Evolutionary conservation across 2,888 invertebrate genomes (phyloP).

Genomic region (Morinoia aosen): DNA sequence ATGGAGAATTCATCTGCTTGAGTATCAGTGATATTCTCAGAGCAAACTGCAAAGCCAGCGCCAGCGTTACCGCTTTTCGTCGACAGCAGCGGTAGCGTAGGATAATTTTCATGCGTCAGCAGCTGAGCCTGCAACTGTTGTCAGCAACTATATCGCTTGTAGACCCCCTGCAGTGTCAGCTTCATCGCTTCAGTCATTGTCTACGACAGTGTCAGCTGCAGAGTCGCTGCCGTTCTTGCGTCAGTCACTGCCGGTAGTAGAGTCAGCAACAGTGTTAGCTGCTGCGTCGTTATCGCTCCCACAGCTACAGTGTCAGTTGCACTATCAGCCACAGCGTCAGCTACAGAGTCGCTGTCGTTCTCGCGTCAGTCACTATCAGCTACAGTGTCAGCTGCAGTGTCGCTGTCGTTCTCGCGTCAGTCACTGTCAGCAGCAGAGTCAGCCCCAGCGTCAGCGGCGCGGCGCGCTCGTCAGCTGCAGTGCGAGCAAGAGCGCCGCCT

Average conservation of each 20-base stretch:
- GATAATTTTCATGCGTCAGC: not conserved
- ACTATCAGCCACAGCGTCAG: not conserved
- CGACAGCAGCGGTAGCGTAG: too few relatives aligned
- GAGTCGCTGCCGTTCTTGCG: too few relatives aligned
- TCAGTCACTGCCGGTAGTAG: too few relatives aligned
- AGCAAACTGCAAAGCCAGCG: not conserved
- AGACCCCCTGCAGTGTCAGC: not conserved
- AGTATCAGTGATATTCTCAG: too few relatives aligned
- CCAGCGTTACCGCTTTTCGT: not conserved
- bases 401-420: not conserved
- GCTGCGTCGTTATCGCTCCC: not conserved
- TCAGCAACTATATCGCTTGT: too few relatives aligned
- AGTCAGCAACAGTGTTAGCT: not conserved
- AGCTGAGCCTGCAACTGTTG: too few relatives aligned
- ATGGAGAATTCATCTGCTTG: too few relatives aligned
- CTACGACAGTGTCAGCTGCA: too few relatives aligned
- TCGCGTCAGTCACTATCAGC: not conserved
- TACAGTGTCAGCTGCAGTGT: not conserved
- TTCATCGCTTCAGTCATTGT: not conserved
- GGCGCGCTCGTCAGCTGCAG: not conserved
- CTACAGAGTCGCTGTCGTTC: not conserved
- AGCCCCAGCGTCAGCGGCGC: not conserved
- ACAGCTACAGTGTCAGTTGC: not conserved
- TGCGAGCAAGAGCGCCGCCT: not conserved
- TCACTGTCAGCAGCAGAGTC: not conserved